Conservation (phyloP, 2,113 vertebrate genomes). For the Rhinoptilus africanus region DNA sequence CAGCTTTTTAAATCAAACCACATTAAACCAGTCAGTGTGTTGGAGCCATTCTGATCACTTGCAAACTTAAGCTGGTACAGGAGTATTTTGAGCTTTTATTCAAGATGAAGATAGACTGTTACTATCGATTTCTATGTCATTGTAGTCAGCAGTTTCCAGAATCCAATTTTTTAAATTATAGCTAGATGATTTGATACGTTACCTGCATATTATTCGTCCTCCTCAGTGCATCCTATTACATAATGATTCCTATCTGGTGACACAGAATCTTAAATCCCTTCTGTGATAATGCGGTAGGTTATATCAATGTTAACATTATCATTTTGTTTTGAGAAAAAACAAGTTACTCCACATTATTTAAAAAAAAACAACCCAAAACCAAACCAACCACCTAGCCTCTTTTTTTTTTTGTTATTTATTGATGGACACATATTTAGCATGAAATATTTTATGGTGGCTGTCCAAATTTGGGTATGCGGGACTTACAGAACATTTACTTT, state of each 20-base stretch:
- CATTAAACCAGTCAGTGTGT: background rate
- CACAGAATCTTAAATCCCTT: background rate
- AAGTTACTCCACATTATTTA: background rate
- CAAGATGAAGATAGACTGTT: background rate
- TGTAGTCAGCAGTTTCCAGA: background rate
- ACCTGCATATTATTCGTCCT: conserved; percentile 15
- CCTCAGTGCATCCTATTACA: background rate
- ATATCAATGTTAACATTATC: conserved; percentile 4
- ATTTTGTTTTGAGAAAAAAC: conserved; percentile 51
- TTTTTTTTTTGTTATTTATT: conserved; percentile 47
- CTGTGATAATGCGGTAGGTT: background rate
- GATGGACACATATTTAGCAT: conserved; percentile 36
- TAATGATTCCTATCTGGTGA: background rate
- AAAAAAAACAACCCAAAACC: background rate
- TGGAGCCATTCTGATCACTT: conserved; percentile 9
- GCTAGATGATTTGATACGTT: background rate
- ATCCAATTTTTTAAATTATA: conserved; percentile 1
- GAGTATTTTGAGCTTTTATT: background rate
- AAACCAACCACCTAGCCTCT: background rate
- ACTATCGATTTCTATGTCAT: background rate
- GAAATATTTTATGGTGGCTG: conserved; percentile 60
- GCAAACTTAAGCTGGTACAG: background rate
- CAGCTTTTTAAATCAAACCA: conserved; percentile 16
- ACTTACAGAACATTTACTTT: conserved; percentile 81
- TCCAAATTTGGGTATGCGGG: conserved; percentile 45